Conservation (phyloP, 2,888 invertebrate species). For the Leistus spinibarbis region DNA sequence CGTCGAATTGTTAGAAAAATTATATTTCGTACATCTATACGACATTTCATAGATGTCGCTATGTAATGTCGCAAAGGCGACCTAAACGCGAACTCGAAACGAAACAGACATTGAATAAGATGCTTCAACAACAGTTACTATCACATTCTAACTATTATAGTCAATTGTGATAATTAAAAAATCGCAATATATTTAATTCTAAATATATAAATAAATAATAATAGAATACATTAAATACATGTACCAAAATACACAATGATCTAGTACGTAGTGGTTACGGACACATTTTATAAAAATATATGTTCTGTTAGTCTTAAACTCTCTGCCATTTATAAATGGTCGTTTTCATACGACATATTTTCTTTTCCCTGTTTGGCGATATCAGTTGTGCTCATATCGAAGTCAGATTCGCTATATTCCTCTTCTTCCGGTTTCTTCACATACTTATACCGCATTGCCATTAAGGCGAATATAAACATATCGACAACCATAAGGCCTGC, state of each 20-base stretch:
- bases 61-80: no score
- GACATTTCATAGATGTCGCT: no score
- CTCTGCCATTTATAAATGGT: conserved; percentile 8
- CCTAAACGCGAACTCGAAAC: no score
- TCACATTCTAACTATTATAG: conserved; percentile 3
- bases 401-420: background rate
- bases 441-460: conserved; percentile 61
- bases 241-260: background rate
- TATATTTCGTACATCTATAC: no score
- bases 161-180: background rate
- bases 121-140: background rate
- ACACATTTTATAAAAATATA: background rate
- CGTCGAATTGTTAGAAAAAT: no score
- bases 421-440: conserved; percentile 41
- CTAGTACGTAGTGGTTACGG: background rate
- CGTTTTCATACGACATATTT: conserved; percentile 17
- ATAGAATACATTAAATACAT: background rate
- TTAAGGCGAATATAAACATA: conserved; percentile 60
- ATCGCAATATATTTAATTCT: background rate
- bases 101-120: no score
- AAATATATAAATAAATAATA: conserved; percentile 6
- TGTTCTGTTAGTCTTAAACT: background rate
- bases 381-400: background rate
- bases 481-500: conserved; percentile 62
- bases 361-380: conserved; percentile 20